Conservation (phyloP, 2,888 invertebrate genomes). For the Drosophila pegasa region DNA sequence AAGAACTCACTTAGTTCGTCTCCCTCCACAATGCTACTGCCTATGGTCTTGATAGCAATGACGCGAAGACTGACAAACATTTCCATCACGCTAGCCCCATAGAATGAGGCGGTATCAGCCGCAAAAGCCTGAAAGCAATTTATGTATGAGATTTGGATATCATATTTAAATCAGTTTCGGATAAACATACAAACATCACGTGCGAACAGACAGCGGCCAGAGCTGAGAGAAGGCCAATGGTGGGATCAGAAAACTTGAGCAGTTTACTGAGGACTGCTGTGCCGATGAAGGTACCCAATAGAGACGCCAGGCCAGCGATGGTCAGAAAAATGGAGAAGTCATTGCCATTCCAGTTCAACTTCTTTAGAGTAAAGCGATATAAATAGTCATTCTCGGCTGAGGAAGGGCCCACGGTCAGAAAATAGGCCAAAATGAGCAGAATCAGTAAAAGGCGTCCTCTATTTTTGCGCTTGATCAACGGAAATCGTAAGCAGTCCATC, state of each 20-base stretch:
- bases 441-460: conserved; percentile 79
- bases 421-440: conserved; percentile 79
- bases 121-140: conserved; percentile 78
- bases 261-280: conserved; percentile 83
- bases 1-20: conserved; percentile 82
- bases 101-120: conserved; percentile 76
- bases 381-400: conserved; percentile 83
- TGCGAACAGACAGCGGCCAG: conserved; percentile 81
- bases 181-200: conserved; percentile 80
- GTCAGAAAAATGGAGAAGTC: conserved; percentile 82
- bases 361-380: conserved; percentile 82
- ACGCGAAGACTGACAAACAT: conserved; percentile 83
- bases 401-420: conserved; percentile 81
- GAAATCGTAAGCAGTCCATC: conserved; percentile 81
- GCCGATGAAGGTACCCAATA: conserved; percentile 84
- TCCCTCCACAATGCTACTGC: conserved; percentile 82
- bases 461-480: conserved; percentile 79
- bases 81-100: conserved; percentile 81
- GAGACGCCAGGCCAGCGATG: conserved; percentile 77
- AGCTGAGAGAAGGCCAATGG: conserved; percentile 83
- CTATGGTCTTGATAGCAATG: conserved; percentile 84
- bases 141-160: neutral
- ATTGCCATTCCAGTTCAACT: conserved; percentile 84
- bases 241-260: conserved; percentile 81
- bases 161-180: neutral